Conservation (phyloP, 2,888 invertebrate species). For the Malthinus flaveolus region DNA sequence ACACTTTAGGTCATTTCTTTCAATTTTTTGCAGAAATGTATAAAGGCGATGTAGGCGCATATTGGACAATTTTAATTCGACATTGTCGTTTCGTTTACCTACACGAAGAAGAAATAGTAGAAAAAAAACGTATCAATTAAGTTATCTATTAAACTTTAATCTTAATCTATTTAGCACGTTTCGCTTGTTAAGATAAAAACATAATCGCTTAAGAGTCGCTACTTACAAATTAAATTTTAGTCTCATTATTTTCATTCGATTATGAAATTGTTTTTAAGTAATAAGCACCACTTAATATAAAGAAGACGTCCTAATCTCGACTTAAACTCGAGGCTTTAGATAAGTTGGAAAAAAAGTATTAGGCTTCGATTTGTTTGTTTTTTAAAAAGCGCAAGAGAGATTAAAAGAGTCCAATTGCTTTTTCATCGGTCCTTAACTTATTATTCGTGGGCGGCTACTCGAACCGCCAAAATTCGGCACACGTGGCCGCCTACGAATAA, state of each 20-base stretch:
- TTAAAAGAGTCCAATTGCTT: constrained; percentile 4
- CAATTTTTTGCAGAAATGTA: constrained; percentile 30
- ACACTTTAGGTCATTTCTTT: constrained; percentile 33
- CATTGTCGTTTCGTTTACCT: not conserved
- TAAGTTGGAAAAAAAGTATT: not conserved
- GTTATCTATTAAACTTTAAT: too few relatives aligned
- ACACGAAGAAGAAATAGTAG: too few relatives aligned
- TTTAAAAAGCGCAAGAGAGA: not conserved
- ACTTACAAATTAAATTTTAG: not conserved
- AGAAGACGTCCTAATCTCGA: constrained; percentile 2
- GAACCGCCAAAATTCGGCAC: too few relatives aligned
- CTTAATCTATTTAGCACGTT: too few relatives aligned
- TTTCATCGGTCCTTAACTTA: not conserved
- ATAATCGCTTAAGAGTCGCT: not conserved
- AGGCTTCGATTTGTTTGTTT: not conserved
- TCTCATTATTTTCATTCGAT: not conserved
- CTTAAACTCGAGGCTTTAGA: not conserved
- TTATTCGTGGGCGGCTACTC: too few relatives aligned
- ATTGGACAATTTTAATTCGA: constrained; percentile 12
- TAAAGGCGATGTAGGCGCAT: constrained; percentile 29
- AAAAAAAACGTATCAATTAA: too few relatives aligned
- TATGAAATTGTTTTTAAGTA: constrained; percentile 4
- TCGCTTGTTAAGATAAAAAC: not conserved
- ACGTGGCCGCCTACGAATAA: not conserved
- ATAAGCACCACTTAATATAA: constrained; percentile 6